Evolutionary conservation across 2,888 invertebrate genomes (phyloP), one percentile per base, ranked within the genome.

Genomic region (Vesta saturnalis): DNA sequence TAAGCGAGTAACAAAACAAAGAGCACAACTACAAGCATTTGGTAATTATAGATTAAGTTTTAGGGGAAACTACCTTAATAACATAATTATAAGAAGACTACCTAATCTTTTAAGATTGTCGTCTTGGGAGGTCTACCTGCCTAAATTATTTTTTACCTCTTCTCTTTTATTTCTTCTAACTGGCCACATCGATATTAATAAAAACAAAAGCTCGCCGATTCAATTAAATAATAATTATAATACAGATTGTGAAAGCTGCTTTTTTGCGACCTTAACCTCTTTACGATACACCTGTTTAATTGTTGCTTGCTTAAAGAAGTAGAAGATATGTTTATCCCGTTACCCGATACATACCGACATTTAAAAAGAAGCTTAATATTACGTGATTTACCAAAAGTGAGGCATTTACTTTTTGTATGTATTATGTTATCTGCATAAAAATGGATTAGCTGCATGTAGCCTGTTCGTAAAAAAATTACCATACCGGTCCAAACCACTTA

Each of bases 271-370:
- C 67, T 67, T 67, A 67, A 67, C 67, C 67, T 63, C 58, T 54
- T 67, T n/a, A 54, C 43, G 52, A 16, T 55, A 63, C 67, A 67
- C 67, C 67, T 67, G 67, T 67, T 67, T 62, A 67, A 67, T 67
- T 67, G 67, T 63, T 62, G 21, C 62, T 58, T 60, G 58, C n/a
- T n/a, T 58, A 56, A 22, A 56, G 62, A 52, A 57, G 58, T 57
- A 22, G 60, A 18, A 21, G 21, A 16, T 47, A 4, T 35, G 23
- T 56, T 19, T 35, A 16, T 49, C 30, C 64, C 64, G 64, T 64
- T 64, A 64, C 22, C 35, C 18, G n/a, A 22, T 46, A 21, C 62
- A 10, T 56, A 21, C n/a, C 43, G n/a, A n/a, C n/a, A n/a, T n/a
- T n/a, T n/a, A n/a, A n/a, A n/a, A n/a, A 35, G 52, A 35, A 64